Percentiles rank a stretch among this genome's conserved stretches.
Evolutionary conservation across 2,888 invertebrate species (phyloP).

Genomic region (Eledona agricola): DNA sequence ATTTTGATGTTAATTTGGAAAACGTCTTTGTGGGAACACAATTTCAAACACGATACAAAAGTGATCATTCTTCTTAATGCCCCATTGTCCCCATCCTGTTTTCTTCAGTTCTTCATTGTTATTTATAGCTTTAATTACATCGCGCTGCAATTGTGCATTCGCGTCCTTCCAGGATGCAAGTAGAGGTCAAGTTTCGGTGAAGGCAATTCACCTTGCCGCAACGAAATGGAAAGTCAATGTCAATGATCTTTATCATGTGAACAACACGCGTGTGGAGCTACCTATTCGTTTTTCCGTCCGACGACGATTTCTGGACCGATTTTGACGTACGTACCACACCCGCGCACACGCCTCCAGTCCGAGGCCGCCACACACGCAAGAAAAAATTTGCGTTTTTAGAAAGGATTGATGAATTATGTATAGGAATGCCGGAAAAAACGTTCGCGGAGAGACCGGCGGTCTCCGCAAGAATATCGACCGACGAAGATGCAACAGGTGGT

Average conservation of each 20-base stretch:
- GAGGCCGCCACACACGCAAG: neutral
- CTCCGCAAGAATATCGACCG: no score
- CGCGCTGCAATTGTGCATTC: no score
- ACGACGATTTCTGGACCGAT: no score
- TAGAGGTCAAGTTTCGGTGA: constrained; percentile 27
- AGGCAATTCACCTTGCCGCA: constrained; percentile 20
- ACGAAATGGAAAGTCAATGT: constrained; percentile 26
- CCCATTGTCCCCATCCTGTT: no score
- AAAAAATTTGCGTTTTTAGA: constrained; percentile 4
- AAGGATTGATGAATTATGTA: constrained; percentile 4
- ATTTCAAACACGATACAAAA: no score
- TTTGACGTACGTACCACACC: constrained; percentile 8
- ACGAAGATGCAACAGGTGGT: no score
- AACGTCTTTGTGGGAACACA: no score
- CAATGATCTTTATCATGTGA: constrained; percentile 19
- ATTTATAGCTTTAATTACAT: no score
- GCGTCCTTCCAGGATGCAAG: constrained; percentile 1
- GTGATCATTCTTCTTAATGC: no score
- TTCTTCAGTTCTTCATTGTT: no score
- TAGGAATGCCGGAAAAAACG: neutral
- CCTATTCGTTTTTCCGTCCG: neutral
- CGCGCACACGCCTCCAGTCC: constrained; percentile 1
- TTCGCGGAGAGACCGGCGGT: no score
- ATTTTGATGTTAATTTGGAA: no score
- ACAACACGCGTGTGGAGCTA: neutral